Evolutionary conservation across 2,888 invertebrate genomes (phyloP), one percentile per base, ranked within the genome.

Genomic region (Epinotia ramella): DNA sequence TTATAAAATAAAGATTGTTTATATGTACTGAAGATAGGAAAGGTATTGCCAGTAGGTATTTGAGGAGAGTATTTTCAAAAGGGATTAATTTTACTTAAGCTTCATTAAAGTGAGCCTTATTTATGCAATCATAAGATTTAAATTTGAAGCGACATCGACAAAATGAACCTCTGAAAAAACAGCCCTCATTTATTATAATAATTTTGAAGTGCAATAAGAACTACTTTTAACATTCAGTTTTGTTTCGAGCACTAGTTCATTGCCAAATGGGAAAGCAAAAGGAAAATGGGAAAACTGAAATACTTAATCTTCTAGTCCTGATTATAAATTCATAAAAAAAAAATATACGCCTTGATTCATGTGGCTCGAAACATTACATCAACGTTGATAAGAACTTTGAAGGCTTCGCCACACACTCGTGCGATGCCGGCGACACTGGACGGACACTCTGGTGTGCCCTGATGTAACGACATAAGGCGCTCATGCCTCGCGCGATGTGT

Each of bases 171-270:
- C 4, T 40, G 40, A 16, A 16, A 49, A 49, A 16, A 12, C 12
- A 13, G 4, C 16, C 49, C 16, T 46, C 46, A 46, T 12, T 46
- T 46, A 44, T 56, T 40, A 66, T 59, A 49, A 16, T 56, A 65
- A 76, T 40, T 53, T 73, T 73, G 77, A 77, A 79, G 83, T 81
- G 81, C 83, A 83, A 83, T 81, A 81, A 73, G 70, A 81, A 77
- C 78, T 79, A 80, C 75, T 73, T 78, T 71, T 69, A 71, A 53
- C 59, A 20, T 60, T 53, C 9, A 33, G 33, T 64, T 57, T 62
- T 16, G n/a, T 62, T 44, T 33, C n/a, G 46, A 65, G 16, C 65
- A 28, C 18, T 49, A 60, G 33, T 24, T n/a, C 7, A 67, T 65
- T 24, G 12, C 3, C 24, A 60, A 59, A 59, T 4, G 59, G 24